phyloP scores from a whole-genome alignment of 2,888 invertebrate species.

The Lypha dubia region DNA sequence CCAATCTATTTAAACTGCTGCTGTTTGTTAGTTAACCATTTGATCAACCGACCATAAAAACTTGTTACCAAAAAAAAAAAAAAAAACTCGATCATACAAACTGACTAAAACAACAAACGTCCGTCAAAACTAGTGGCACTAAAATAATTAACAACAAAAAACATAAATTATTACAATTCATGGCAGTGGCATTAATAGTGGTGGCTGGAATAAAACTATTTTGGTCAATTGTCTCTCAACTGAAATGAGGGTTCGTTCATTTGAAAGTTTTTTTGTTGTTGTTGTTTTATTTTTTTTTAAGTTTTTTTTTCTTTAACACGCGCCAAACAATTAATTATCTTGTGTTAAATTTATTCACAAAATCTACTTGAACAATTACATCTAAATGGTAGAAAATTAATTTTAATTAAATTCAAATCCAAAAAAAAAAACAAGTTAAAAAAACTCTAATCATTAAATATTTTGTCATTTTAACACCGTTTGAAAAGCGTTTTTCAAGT shows the following conservation, averaged over 20 bases:
- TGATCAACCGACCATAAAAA: constrained; percentile 53
- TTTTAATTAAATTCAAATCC: constrained; percentile 50
- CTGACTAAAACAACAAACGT: constrained; percentile 7
- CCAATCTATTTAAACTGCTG: constrained; percentile 12
- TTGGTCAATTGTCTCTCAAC: background rate
- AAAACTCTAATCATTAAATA: constrained; percentile 44
- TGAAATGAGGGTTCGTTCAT: constrained; percentile 13
- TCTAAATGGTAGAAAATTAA: constrained; percentile 61
- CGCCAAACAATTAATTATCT: constrained; percentile 60
- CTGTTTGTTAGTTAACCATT: background rate
- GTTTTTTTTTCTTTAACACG: constrained; percentile 44
- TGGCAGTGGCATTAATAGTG: constrained; percentile 58
- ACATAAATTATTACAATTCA: constrained; percentile 54
- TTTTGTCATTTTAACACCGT: constrained; percentile 44
- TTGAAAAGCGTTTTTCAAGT: constrained; percentile 12
- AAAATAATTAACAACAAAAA: constrained; percentile 45
- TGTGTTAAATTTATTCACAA: constrained; percentile 45
- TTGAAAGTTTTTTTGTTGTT: constrained; percentile 36
- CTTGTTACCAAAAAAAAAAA: constrained; percentile 30
- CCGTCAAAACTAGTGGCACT: constrained; percentile 35
- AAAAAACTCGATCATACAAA: background rate
- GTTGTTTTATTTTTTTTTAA: too few species aligned
- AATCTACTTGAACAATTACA: constrained; percentile 58
- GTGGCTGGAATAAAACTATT: constrained; percentile 39
- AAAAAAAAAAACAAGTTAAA: too few species aligned